Base-by-base conservation (phyloP, 2,113 vertebrate species). In the Colaptes auratus region DNA sequence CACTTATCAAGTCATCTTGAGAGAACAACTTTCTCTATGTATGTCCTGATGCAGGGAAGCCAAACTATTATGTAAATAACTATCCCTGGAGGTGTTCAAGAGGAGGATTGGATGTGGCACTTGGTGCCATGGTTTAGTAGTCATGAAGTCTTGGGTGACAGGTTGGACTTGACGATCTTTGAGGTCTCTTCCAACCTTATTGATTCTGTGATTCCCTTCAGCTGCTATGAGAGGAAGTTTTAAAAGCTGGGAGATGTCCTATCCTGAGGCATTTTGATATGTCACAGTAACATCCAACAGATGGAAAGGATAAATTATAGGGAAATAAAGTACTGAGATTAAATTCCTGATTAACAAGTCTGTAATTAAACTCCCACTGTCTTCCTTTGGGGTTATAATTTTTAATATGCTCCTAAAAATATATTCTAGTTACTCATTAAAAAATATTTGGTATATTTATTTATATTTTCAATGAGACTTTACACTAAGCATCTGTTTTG, bases 401-500 rank as follows among this genome's bases (percentile, higher is more conserved):
- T 92, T 60, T 69, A 81, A 72, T 64, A 88, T 61, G 31, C 9
- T 71, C 23, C 75, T 64, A 90, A 86, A 83, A 88, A 78, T 35
- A 36, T 15, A 50, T 64, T 67, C 31, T 35, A 66, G 30, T 64
- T 84, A 72, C 31, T 92, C 39, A 91, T 83, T 15, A 44, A 52
- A 61, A 89, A 89, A 92, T 92, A 83, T 90, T 93, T 94, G 35
- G 18, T 53, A 28, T 95, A 39, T 53, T 84, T 52, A 69, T 52
- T 14, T 83, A 6, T 84, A 79, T 93, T 92, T 92, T 84, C 24
- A 65, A 3, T 78, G 9, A n/a, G 50, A 20, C 15, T 89, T 93
- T 84, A 90, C 48, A 60, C 28, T 75, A 79, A 86, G 33, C 61
- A 75, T 86, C 69, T 95, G 83, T 78, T 96, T 89, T 75, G 81